Base-by-base conservation (phyloP, 2,888 invertebrate genomes). In the Alviniconcha strummeri region DNA sequence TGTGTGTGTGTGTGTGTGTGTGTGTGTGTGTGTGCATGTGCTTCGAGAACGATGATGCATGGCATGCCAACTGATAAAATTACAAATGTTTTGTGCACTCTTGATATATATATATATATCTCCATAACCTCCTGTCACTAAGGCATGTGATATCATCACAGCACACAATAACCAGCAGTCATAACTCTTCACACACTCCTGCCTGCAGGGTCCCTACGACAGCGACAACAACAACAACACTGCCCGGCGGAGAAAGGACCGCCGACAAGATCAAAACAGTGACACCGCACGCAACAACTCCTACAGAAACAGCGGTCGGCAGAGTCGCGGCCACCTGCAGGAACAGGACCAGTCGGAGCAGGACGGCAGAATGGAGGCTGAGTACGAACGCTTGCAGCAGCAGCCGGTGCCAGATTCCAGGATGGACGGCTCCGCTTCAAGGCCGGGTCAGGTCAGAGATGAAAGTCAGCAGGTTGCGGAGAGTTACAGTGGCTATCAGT, bases 381-480 rank as follows among this genome's bases (percentile, higher is more conserved):
- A 81, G 17, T 74, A 72, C 55, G 81, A 81, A 36, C 19, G 74
- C 5, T 52, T 81, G 15, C 81, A 81, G 7, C 81, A 54, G 8
- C 71, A 36, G 5, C 80, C 9, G 4, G 54, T 9, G 11, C 13
- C 55, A 4, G 69, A 71, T 54, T 55, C 80, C 8, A 52, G 80
- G 69, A 54, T 60, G 5, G 69, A 69, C 8, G 69, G 69, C 13
- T 13, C 60, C 8, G 60, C 60, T 67, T 80, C 80, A 80, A 80
- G 80, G 80, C 69, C 80, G n/a, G 80, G 80, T 54, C 80, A 71
- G 36, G 36, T 36, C 64, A 80, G 69, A 80, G 67, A 69, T 55
- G 80, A 80, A 80, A 69, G 80, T 55, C 64, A 67, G 9, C 55
- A 7, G 15, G 55, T 0, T 69, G 55, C 5, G 8, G 71, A 7